Evolutionary conservation across 2,797 vertebrate genomes (phyloP), one percentile per base, ranked within the genome.

Genomic region (Phalloptychus januarius): DNA sequence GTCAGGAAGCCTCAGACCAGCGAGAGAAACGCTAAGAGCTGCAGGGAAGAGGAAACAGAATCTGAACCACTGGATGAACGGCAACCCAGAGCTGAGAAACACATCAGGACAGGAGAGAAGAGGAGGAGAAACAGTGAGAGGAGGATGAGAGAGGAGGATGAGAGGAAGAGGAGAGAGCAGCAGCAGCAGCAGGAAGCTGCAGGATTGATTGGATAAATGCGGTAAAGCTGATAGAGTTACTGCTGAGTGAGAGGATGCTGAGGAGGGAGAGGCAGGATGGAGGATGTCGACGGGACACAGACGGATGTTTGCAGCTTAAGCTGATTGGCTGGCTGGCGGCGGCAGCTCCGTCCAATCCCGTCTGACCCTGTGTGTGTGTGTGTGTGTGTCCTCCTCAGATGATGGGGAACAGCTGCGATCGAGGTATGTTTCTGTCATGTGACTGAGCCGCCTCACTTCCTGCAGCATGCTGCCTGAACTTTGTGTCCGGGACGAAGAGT

Each of bases 371-470:
- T 74, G 72, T 75, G 73, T n/a, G 54, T 52, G 46, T 65, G 78
- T 89, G 86, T 93, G 87, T 89, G 83, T 89, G 88, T 86, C 90
- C 89, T 93, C 89, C 92, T 92, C 93, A 93, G 93, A 94, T 93
- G 95, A 99, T 99, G 98, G 97, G 97, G 94, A 98, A 97, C 97
- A 97, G 96, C 95, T 99, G 97, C 89, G 96, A 97, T 93, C 96
- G 97, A 99, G 97, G 97, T 99, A 70, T 87, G 71, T 87, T 58
- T 78, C 58, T 77, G 85, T 91, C 89, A 90, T 91, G 91, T 91
- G 91, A 91, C 86, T 58, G 8, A 20, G 72, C 56, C 75, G 82
- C 75, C 77, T 42, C 65, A 77, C 82, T 87, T 82, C 79, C 76
- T 77, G 79, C 74, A 13, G 86, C 89, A 89, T 86, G 86, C 82